Evolutionary conservation across 2,888 invertebrate species (phyloP).

Genomic region (Capitulum mitella): DNA sequence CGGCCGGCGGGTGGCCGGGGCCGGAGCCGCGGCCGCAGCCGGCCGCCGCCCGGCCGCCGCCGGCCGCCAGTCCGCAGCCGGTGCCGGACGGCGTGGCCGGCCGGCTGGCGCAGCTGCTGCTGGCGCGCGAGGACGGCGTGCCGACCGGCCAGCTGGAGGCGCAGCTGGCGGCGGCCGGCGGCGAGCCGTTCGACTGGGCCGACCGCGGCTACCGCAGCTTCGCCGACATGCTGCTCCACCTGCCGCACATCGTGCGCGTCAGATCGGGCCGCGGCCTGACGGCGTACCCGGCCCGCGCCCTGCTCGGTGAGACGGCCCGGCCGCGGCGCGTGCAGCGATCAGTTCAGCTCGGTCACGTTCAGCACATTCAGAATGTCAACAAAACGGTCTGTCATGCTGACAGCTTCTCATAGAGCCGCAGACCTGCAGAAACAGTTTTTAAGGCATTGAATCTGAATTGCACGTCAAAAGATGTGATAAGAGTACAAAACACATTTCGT

Average conservation of each 20-base stretch:
- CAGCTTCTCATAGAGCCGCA: too few species aligned
- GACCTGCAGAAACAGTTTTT: too few species aligned
- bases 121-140: not conserved
- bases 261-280: not conserved
- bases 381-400: too few species aligned
- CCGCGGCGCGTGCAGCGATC: too few species aligned
- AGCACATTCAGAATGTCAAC: too few species aligned
- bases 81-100: not conserved
- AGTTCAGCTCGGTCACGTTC: too few species aligned
- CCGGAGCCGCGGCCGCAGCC: not conserved
- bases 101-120: constrained; percentile 1
- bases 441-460: too few species aligned
- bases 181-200: not conserved
- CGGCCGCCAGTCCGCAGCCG: not conserved
- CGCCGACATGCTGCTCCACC: not conserved
- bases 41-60: not conserved
- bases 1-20: not conserved
- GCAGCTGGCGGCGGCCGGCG: not conserved
- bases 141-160: not conserved
- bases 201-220: not conserved
- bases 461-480: too few species aligned
- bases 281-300: not conserved
- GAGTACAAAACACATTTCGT: too few species aligned
- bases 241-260: constrained; percentile 1
- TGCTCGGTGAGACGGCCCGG: not conserved